These are phyloP conservation scores for Fregetta grallaria DNA, from an alignment of 2,113 vertebrate species.

Conservation along the genomic window DNA sequence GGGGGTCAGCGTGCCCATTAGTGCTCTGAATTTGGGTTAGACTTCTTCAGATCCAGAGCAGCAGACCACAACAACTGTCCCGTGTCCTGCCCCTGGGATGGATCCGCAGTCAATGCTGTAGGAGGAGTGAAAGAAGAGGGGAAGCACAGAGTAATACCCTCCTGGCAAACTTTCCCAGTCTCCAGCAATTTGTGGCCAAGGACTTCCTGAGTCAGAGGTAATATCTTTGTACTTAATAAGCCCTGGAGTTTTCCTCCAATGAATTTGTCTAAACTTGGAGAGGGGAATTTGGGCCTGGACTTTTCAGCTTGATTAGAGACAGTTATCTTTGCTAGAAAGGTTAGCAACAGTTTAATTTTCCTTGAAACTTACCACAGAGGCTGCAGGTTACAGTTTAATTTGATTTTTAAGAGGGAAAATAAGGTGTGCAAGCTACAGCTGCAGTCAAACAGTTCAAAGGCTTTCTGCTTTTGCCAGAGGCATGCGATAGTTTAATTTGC, in stretches of 20 bases:
- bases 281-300: constrained; percentile 14
- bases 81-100: accelerated
- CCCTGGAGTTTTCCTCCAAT: constrained; percentile 4
- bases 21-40: neutral
- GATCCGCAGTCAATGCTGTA: neutral
- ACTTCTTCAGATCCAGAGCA: neutral
- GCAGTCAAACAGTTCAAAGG: constrained; percentile 60
- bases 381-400: constrained; percentile 63
- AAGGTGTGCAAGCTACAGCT: constrained; percentile 48
- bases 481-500: constrained; percentile 51
- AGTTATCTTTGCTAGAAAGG: constrained; percentile 59
- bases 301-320: constrained; percentile 46
- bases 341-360: constrained; percentile 53
- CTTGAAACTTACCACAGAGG: constrained; percentile 33
- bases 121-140: neutral
- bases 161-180: neutral
- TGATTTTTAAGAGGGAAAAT: constrained; percentile 60
- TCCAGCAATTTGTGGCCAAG: constrained; percentile 18
- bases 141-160: neutral
- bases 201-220: constrained; percentile 52
- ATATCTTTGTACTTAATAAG: constrained; percentile 15
- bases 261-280: constrained; percentile 48
- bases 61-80: neutral
- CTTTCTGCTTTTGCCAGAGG: constrained; percentile 57
- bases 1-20: neutral